These are phyloP conservation scores for Babylonia areolata DNA, from an alignment of 1,140 invertebrate species.

Conservation along the genomic window DNA sequence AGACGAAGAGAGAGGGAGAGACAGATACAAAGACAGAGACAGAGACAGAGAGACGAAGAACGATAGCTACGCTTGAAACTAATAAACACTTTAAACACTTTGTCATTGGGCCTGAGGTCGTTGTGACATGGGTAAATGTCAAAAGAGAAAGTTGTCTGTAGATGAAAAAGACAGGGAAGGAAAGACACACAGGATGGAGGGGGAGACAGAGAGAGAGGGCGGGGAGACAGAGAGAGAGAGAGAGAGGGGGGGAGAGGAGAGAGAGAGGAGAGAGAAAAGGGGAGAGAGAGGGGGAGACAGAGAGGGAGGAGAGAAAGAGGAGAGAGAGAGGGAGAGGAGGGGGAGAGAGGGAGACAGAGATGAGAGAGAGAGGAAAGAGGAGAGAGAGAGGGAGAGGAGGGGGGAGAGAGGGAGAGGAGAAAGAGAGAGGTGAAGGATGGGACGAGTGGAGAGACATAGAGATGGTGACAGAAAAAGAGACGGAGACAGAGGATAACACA, in stretches of 20 bases:
- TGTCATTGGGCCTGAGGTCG: no score
- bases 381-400: neutral
- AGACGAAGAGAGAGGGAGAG: no score
- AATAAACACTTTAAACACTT: no score
- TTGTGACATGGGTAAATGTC: no score
- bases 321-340: conserved; percentile 13
- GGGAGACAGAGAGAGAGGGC: neutral
- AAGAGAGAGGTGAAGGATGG: neutral
- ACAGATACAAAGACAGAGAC: no score
- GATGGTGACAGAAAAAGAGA: conserved; percentile 5
- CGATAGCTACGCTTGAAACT: no score
- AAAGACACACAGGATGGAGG: neutral
- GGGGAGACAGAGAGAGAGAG: no score
- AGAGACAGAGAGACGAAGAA: no score
- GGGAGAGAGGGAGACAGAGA: neutral
- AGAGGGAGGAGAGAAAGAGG: neutral
- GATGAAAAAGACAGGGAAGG: no score
- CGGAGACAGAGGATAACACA: neutral
- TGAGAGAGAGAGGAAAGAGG: neutral
- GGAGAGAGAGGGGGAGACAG: neutral
- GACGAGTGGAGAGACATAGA: neutral
- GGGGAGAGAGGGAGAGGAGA: neutral
- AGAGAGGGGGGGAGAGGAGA: neutral
- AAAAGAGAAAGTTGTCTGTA: no score
- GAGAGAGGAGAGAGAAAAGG: neutral